A percentile compares a stretch with the other conserved stretches of the same genome.
These are phyloP conservation scores for Girardinus metallicus DNA, from an alignment of 2,797 vertebrate genomes.

Conservation along the genomic window DNA sequence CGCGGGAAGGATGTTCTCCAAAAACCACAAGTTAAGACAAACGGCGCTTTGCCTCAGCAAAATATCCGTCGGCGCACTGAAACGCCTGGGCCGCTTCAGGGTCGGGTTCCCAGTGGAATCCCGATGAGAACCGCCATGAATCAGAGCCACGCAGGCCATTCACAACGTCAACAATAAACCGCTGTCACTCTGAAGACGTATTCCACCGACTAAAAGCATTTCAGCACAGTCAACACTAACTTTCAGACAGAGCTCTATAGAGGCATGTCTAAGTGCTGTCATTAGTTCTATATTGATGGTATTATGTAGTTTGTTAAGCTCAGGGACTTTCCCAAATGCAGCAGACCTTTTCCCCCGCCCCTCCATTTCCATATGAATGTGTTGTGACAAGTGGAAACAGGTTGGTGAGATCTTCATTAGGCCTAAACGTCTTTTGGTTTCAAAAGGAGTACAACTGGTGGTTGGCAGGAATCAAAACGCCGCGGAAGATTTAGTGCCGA, in stretches of 20 bases:
- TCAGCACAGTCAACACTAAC: conserved; percentile 60
- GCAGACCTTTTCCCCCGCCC: conserved; percentile 52
- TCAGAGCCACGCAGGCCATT: conserved; percentile 26
- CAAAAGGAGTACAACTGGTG: conserved; percentile 33
- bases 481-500: conserved; percentile 47
- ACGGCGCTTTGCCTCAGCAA: conserved; percentile 30
- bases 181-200: conserved; percentile 55
- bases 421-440: conserved; percentile 55
- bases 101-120: conserved; percentile 59
- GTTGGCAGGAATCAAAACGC: conserved; percentile 53
- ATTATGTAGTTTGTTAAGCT: conserved; percentile 69
- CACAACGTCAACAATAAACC: conserved; percentile 49
- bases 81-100: conserved; percentile 34
- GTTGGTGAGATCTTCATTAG: conserved; percentile 71
- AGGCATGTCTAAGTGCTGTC: conserved; percentile 64
- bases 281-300: conserved; percentile 72
- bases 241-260: conserved; percentile 44
- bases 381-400: conserved; percentile 67
- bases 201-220: conserved; percentile 66
- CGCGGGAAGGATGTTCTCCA: conserved; percentile 30
- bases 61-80: conserved; percentile 37
- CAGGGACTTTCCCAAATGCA: conserved; percentile 66
- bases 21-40: conserved; percentile 44
- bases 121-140: conserved; percentile 44
- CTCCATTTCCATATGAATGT: conserved; percentile 73